Base-by-base conservation (phyloP, 2,888 invertebrate species). In the Pinctada fucata region DNA sequence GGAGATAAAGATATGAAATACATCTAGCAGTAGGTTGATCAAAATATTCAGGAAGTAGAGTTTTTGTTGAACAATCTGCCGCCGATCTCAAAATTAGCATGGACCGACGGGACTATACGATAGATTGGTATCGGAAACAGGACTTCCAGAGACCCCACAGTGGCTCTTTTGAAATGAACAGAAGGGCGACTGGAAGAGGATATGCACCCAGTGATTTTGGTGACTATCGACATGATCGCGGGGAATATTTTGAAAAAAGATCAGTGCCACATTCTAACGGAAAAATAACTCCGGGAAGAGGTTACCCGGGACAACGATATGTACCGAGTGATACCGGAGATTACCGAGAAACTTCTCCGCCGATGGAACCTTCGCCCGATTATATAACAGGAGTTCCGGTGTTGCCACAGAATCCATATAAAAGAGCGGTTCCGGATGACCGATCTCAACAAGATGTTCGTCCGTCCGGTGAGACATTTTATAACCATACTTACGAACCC, bases 181-280 rank as follows among this genome's bases (percentile, higher is more conserved):
- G 45, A 45, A 6, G 45, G 3, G 50, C 16, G 1, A n/a, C n/a
- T 5, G 66, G 45, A 16, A 48, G 74, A 10, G 31, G 16, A 66
- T 67, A 74, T 31, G n/a, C 66, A 2, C 74, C 74, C 8, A 66
- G 74, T 74, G 74, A 74, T 66, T n/a, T 16, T 51, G 74, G 74
- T 5, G 74, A 74, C 51, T 74, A 74, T 63, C 47, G 74, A 50
- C 49, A 51, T 16, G 49, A 65, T 16, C 16, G 6, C 13, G 31
- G 31, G 31, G 31, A 31, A 31, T 31, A 31, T 31, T 58, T 58
- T 58, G 8, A 58, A 6, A 13, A 13, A 58, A 58, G 58, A 58
- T 10, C 6, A 6, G 13, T 58, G 6, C 31, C 31, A 31, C 31
- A 31, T 31, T 31, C 31, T 31, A 31, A 31, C 31, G 58, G 58